A percentile compares a stretch with the other conserved stretches of the same genome.
phyloP scores from a whole-genome alignment of 53 echinoderm and acorn worm genomes.

The Antedon mediterranea region DNA sequence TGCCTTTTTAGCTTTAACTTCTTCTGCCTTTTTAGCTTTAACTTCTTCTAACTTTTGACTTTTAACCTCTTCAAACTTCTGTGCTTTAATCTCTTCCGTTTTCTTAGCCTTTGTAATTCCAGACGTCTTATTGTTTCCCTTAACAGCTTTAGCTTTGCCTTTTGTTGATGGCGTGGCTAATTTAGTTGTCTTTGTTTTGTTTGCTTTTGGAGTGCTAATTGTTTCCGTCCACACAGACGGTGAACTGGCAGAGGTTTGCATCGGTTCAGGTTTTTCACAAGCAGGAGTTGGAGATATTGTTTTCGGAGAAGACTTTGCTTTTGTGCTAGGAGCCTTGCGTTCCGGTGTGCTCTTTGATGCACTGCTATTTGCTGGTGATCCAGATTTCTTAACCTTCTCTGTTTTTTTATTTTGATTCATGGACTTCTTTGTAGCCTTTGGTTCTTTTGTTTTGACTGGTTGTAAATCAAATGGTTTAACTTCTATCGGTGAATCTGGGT shows the following conservation, averaged over 20 bases:
- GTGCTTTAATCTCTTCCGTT: too few species aligned
- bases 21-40: not conserved
- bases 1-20: not conserved
- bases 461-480: conserved; percentile 9
- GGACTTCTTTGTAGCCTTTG: conserved; percentile 19
- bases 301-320: not conserved
- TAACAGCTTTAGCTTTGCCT: too few species aligned
- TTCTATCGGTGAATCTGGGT: conserved; percentile 30
- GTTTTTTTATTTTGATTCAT: conserved; percentile 19
- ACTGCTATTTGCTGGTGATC: not conserved
- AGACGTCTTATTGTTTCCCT: too few species aligned
- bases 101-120: too few species aligned
- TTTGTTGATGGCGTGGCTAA: not conserved
- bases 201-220: conserved; percentile 2
- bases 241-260: not conserved
- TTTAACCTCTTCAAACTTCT: too few species aligned
- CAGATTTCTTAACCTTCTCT: conserved; percentile 9
- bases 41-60: too few species aligned
- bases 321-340: not conserved
- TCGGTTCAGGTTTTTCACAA: not conserved
- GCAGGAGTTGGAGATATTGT: not conserved
- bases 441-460: conserved; percentile 4
- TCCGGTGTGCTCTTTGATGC: not conserved
- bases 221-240: not conserved
- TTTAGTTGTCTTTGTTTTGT: not conserved